Base-by-base conservation (phyloP, 1,140 invertebrate genomes). In the Antheraea pernyi region DNA sequence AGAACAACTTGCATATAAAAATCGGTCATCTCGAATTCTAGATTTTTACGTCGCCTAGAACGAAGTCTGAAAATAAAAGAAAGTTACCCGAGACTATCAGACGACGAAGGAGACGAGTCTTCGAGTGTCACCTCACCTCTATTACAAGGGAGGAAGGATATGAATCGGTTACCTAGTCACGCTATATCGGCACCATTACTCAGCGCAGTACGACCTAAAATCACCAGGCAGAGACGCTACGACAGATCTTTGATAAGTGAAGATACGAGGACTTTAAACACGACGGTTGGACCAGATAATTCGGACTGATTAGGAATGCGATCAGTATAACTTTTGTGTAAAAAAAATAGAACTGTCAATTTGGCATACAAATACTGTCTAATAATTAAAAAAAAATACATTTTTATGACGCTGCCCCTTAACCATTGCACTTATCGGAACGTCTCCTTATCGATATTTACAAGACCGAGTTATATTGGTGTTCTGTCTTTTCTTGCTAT, bases 1-100 rank as follows among this genome's bases (percentile, higher is more conserved):
- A n/a, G n/a, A n/a, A n/a, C n/a, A n/a, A n/a, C n/a, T n/a, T n/a
- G n/a, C n/a, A n/a, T n/a, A n/a, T n/a, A n/a, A n/a, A n/a, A 30
- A 30, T 30, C 22, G 22, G 22, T 4, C 22, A 30, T 2, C 22
- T 30, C 10, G 22, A 61, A 61, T 58, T 66, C 19, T 72, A 91
- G 88, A 76, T 91, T 90, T 72, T 83, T 93, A 42, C 84, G 94
- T 74, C 90, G 95, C 46, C 82, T 95, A 72, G 94, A 95, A 80
- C 88, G 93, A 71, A 95, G 94, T 80, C 80, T 95, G 64, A 94
- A 94, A 83, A 91, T 93, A 80, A 93, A 93, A 69, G 93, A 94
- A 77, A 92, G 88, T 68, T 92, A 91, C 68, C 85, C 93, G 13
- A 92, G 91, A 72, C 90, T 94, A 65, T 94, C 93, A 37, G 94